Percentiles rank a stretch among this genome's conserved stretches.
Conservation (phyloP, 2,113 vertebrate species). For the Sinocyclocheilus rhinocerous region DNA sequence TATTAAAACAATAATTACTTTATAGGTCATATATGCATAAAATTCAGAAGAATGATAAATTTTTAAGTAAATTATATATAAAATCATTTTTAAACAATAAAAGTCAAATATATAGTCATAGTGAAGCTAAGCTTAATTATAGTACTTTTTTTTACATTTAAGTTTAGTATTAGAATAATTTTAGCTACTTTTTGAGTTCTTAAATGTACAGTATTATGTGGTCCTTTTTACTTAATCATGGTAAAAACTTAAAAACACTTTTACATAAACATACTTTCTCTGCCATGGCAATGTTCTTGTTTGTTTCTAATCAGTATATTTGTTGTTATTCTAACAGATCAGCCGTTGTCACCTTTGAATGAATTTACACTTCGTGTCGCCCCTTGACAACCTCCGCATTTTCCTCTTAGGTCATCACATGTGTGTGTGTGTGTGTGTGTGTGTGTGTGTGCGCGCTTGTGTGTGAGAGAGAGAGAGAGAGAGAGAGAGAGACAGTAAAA, state of each 20-base stretch:
- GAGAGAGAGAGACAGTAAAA: no score
- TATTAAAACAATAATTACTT: background rate
- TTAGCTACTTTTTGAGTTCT: background rate
- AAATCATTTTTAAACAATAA: background rate
- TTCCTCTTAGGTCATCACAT: conserved; percentile 15
- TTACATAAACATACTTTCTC: background rate
- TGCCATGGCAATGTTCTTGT: background rate
- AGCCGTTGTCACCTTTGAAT: background rate
- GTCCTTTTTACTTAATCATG: background rate
- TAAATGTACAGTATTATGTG: background rate
- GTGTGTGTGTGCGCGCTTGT: no score
- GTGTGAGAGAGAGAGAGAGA: no score
- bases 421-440: background rate
- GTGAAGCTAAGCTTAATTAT: background rate
- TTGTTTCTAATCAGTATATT: background rate
- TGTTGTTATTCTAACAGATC: background rate
- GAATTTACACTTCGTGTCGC: background rate
- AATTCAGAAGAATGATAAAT: background rate
- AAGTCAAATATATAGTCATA: background rate
- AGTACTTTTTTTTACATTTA: background rate
- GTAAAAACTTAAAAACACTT: background rate
- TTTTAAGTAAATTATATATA: background rate
- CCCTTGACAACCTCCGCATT: conserved; percentile 3
- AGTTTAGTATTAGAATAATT: background rate
- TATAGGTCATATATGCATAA: background rate